These are phyloP conservation scores for Phortica magna DNA, from an alignment of 2,888 invertebrate genomes.

Conservation along the genomic window DNA sequence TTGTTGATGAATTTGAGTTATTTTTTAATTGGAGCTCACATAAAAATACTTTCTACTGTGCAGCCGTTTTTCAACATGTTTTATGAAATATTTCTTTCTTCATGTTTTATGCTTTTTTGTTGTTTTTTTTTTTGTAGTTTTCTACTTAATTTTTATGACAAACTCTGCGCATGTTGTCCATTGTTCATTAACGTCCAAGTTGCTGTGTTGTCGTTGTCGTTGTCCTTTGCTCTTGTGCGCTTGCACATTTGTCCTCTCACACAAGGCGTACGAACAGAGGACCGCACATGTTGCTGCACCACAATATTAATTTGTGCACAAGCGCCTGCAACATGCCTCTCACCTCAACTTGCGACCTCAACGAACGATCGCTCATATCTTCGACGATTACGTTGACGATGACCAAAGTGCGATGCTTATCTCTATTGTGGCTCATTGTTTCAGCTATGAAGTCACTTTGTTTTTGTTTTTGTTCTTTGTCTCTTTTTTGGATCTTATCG, in stretches of 20 bases:
- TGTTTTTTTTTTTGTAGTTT: conserved; percentile 13
- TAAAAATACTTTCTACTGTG: conserved; percentile 12
- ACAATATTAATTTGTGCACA: conserved; percentile 69
- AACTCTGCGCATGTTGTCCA: neutral
- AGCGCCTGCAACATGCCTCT: conserved; percentile 58
- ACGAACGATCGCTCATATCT: conserved; percentile 5
- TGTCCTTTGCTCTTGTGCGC: no score
- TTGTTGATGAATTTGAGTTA: conserved; percentile 26
- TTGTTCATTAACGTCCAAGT: conserved; percentile 57
- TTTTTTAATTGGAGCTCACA: conserved; percentile 35
- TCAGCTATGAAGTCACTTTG: neutral
- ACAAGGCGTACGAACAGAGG: conserved; percentile 26
- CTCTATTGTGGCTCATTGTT: conserved; percentile 25
- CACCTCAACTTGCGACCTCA: conserved; percentile 14
- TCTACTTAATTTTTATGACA: conserved; percentile 29
- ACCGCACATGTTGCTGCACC: conserved; percentile 63
- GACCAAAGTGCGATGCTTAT: conserved; percentile 45
- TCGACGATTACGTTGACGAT: neutral
- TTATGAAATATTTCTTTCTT: neutral
- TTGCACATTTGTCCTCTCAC: conserved; percentile 30
- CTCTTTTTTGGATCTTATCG: conserved; percentile 53
- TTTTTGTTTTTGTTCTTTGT: conserved; percentile 15
- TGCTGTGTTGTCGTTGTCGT: conserved; percentile 47
- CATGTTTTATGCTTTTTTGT: conserved; percentile 2
- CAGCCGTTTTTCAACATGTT: neutral